Conservation (phyloP, 2,888 invertebrate species). For the Drosophila anomalata region DNA sequence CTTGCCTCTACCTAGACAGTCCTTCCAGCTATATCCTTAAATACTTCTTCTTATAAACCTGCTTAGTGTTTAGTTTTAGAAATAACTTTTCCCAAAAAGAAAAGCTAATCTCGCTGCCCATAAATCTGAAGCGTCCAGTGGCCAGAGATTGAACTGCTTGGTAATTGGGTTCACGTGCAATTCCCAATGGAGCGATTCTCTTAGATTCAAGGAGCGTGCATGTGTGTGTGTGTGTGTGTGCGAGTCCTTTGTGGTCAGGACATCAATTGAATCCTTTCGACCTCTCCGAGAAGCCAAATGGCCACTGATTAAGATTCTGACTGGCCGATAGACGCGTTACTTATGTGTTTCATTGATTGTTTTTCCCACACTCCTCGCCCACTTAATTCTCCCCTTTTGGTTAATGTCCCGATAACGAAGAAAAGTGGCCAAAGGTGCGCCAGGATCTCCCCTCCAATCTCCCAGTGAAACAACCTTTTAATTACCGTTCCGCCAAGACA, state of each 20-base stretch:
- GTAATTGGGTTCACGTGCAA: constrained; percentile 70
- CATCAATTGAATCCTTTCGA: constrained; percentile 68
- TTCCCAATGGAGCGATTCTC: constrained; percentile 72
- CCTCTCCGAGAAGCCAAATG: constrained; percentile 58
- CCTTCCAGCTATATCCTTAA: not conserved
- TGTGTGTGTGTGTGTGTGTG: constrained; percentile 11
- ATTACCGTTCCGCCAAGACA: constrained; percentile 43
- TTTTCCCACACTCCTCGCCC: constrained; percentile 36
- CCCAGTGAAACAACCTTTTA: constrained; percentile 42
- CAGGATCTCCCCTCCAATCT: not conserved
- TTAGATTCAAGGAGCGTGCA: constrained; percentile 13
- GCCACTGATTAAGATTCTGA: constrained; percentile 75
- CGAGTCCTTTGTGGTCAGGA: constrained; percentile 67
- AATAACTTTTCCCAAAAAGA: not conserved
- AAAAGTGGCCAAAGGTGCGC: constrained; percentile 22
- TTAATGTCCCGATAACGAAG: constrained; percentile 25
- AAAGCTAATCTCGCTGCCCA: constrained; percentile 53
- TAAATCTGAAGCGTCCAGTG: constrained; percentile 58
- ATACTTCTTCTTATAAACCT: not conserved
- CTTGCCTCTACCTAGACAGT: not conserved
- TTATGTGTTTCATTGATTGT: constrained; percentile 75
- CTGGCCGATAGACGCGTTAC: constrained; percentile 62
- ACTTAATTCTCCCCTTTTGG: constrained; percentile 1
- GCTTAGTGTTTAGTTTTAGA: not conserved
- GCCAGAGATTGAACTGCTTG: constrained; percentile 65